Evolutionary conservation across 2,888 invertebrate genomes (phyloP).

Genomic region (Tenthredo distinguenda): DNA sequence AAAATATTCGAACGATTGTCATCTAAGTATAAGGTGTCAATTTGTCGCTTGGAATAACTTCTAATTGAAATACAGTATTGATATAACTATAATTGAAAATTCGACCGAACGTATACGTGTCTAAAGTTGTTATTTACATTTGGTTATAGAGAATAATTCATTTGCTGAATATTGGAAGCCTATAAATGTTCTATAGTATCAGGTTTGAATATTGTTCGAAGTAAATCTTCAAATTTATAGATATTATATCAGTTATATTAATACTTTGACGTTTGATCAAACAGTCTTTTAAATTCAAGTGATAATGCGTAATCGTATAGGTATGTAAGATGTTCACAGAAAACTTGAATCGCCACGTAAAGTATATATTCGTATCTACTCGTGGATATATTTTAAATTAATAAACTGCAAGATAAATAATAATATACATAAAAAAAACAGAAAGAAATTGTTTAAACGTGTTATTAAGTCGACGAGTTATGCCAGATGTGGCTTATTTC

Average conservation of each 20-base stretch:
- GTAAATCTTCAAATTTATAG: not conserved
- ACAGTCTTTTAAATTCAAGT: slow-evolving; percentile 33
- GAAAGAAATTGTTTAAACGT: not conserved
- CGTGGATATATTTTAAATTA: not conserved
- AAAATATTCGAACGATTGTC: not conserved
- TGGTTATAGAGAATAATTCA: not conserved
- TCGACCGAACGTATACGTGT: not conserved
- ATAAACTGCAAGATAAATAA: slow-evolving; percentile 26
- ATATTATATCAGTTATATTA: slow-evolving; percentile 34
- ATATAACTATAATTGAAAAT: not conserved
- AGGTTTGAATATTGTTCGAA: slow-evolving; percentile 21
- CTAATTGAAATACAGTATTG: not conserved
- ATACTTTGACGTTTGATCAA: slow-evolving; percentile 45
- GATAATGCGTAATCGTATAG: not conserved
- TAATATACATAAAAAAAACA: not conserved
- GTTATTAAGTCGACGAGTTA: not conserved
- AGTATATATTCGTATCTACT: not conserved
- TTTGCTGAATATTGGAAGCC: slow-evolving; percentile 6
- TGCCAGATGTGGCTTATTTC: not conserved
- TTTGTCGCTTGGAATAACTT: slow-evolving; percentile 2
- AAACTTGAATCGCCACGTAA: not conserved
- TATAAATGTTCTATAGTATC: not conserved
- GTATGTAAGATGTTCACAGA: not conserved
- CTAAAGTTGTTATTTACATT: slow-evolving; percentile 10
- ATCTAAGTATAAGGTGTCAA: not conserved